These are phyloP conservation scores for Mormyrops attenuatus DNA, from an alignment of 2,797 vertebrate genomes.

Conservation along the genomic window DNA sequence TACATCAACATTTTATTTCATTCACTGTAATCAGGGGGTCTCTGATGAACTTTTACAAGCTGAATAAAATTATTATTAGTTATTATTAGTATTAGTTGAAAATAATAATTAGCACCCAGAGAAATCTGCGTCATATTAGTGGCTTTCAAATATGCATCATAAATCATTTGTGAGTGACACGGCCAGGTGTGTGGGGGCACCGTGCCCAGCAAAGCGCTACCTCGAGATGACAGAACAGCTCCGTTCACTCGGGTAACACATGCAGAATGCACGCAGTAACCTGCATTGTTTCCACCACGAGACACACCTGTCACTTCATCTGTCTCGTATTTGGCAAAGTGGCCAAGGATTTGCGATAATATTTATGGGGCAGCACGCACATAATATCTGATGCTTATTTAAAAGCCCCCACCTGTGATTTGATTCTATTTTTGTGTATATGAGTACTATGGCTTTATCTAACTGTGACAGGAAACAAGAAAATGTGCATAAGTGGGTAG, in stretches of 20 bases:
- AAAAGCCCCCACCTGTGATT: not conserved
- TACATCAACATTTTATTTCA: not conserved
- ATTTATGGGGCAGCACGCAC: not conserved
- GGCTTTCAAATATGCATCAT: not conserved
- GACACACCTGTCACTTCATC: not conserved
- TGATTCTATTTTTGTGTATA: not conserved
- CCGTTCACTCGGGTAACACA: not conserved
- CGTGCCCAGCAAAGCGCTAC: not conserved
- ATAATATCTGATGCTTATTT: not conserved
- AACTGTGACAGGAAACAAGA: not conserved
- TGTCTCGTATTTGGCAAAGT: not conserved
- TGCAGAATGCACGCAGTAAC: not conserved
- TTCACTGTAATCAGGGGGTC: not conserved
- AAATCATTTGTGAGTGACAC: not conserved
- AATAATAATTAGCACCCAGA: not conserved
- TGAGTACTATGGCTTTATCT: not conserved
- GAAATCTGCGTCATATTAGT: not conserved
- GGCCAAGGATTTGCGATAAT: not conserved
- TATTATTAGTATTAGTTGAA: not conserved
- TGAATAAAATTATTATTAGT: not conserved
- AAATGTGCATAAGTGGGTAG: not conserved
- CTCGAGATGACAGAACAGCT: not conserved
- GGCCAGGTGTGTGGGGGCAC: not conserved
- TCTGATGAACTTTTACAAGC: not conserved
- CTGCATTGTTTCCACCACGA: not conserved